Conservation (phyloP, 2,113 vertebrate species). For the Phylloscopus trochilus region DNA sequence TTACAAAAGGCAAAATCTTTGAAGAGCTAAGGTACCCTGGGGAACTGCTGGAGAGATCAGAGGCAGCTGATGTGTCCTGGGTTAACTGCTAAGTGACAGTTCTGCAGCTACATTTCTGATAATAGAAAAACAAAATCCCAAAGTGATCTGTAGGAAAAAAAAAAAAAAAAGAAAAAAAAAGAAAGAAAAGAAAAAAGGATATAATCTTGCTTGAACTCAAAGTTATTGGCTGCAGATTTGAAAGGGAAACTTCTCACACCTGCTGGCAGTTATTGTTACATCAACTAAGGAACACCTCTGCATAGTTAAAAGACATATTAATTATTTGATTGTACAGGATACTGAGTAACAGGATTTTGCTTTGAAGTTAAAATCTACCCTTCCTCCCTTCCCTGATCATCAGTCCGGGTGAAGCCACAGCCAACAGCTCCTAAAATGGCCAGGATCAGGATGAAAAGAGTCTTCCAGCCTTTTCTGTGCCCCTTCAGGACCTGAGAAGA, state of each 20-base stretch:
- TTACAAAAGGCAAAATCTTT: background rate
- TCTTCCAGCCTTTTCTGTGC: background rate
- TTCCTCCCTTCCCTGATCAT: background rate
- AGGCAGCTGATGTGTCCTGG: background rate
- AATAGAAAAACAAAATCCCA: background rate
- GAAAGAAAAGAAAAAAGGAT: background rate
- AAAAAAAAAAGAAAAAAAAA: too few species aligned
- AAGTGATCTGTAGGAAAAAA: accelerated
- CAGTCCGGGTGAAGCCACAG: accelerated
- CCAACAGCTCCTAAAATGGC: background rate
- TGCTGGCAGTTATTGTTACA: background rate
- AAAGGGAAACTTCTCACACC: background rate
- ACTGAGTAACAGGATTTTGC: background rate
- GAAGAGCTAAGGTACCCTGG: background rate
- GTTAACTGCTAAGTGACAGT: background rate
- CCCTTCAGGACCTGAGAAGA: background rate
- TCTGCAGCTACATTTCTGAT: background rate
- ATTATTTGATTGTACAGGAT: background rate
- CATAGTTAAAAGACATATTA: background rate
- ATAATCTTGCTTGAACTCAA: background rate
- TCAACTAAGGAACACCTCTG: background rate
- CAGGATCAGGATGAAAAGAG: background rate
- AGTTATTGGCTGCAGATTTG: background rate
- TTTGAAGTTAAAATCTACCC: background rate
- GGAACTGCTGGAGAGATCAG: background rate